phyloP scores from a whole-genome alignment of 2,797 vertebrate species.

The Dermochelys coriacea region DNA sequence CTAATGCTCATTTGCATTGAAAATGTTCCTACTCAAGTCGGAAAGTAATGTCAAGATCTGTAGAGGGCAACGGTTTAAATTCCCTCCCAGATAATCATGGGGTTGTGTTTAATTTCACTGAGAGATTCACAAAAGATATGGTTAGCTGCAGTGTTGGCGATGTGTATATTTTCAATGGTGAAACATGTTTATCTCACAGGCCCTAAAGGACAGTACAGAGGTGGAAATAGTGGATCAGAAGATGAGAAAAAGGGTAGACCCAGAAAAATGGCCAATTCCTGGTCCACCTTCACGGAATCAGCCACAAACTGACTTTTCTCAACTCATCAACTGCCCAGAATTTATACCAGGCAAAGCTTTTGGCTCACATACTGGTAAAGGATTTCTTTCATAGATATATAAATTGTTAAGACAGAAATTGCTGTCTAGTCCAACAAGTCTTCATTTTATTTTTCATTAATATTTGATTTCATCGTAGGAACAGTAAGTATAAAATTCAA shows the following conservation, averaged over 20 bases:
- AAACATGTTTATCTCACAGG: conserved; percentile 79
- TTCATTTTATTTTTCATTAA: conserved; percentile 9
- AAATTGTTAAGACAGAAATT: neutral
- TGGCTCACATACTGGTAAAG: conserved; percentile 83
- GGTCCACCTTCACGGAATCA: conserved; percentile 80
- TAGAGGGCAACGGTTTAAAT: neutral
- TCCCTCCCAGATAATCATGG: neutral
- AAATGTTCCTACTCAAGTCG: neutral
- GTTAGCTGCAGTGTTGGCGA: neutral
- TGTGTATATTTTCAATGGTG: neutral
- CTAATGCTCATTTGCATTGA: neutral
- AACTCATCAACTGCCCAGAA: conserved; percentile 92
- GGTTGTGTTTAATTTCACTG: neutral
- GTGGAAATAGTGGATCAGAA: conserved; percentile 92
- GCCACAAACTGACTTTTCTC: conserved; percentile 90
- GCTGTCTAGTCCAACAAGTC: conserved; percentile 22
- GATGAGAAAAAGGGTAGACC: conserved; percentile 91
- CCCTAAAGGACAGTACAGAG: conserved; percentile 92
- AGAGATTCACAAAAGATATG: neutral
- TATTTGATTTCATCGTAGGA: conserved; percentile 28
- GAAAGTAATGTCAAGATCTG: neutral
- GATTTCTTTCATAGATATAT: conserved; percentile 52
- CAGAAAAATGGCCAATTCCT: conserved; percentile 95
- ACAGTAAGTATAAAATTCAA: conserved; percentile 3
- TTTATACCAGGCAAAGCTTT: conserved; percentile 90